Percentiles rank a stretch among this genome's conserved stretches.
These are phyloP conservation scores for Myotis yumanensis DNA, from an alignment of 2,113 vertebrate species.

Conservation along the genomic window DNA sequence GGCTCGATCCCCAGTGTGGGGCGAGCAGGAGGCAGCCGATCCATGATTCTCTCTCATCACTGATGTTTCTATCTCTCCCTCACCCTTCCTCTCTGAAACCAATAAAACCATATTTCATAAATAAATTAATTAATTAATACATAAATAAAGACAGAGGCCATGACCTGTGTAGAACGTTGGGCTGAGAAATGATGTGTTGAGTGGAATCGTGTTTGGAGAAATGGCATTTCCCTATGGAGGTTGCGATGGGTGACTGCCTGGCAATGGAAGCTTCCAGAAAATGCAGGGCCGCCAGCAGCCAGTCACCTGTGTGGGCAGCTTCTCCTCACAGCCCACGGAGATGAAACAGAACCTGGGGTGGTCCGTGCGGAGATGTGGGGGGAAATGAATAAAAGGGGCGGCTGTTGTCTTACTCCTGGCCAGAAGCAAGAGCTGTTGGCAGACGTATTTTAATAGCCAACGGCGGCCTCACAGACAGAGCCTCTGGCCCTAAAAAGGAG, in stretches of 20 bases:
- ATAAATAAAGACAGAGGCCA: neutral
- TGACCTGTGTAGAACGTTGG: neutral
- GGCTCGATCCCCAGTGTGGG: too few relatives aligned
- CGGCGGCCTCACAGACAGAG: neutral
- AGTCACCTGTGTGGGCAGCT: neutral
- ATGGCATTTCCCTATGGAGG: neutral
- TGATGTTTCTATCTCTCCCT: too few relatives aligned
- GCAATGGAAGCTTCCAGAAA: neutral
- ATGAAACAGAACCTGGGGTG: neutral
- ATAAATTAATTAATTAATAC: too few relatives aligned
- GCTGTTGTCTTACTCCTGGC: neutral
- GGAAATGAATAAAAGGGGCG: neutral
- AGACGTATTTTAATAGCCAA: neutral
- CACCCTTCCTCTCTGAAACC: too few relatives aligned
- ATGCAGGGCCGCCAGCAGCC: rapidly evolving
- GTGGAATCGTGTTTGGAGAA: neutral
- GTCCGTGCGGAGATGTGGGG: neutral
- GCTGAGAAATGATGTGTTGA: neutral
- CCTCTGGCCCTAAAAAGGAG: neutral
- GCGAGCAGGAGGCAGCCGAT: too few relatives aligned
- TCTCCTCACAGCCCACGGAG: neutral
- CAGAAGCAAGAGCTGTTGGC: neutral
- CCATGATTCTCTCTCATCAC: too few relatives aligned
- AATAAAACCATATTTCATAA: too few relatives aligned
- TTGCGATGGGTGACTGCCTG: neutral